Evolutionary conservation across 2,888 invertebrate species (phyloP), one percentile per base, ranked within the genome.

Genomic region (Ryuthela nishihirai): DNA sequence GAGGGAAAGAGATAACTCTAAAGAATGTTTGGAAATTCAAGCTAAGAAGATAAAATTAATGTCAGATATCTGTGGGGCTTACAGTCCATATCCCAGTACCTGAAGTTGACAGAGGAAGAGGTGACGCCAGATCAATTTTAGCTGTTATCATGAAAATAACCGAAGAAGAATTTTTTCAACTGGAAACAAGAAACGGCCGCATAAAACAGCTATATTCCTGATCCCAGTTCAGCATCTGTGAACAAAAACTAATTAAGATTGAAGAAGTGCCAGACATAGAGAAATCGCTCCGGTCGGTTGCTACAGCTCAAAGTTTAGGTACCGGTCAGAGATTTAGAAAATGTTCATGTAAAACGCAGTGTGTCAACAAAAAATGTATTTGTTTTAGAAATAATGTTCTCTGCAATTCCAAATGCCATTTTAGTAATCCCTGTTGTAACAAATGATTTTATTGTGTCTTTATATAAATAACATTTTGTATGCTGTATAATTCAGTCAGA

Each of bases 161-260:
- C 42, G 29, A 43, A 43, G 26, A 41, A 23, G 21, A 24, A 24
- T 26, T 23, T 24, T 23, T 25, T 17, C 24, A 29, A 32, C 29
- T 26, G 43, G 43, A 29, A 26, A 43, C 43, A 43, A 43, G 43
- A 46, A 46, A 46, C 47, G 47, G 50, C 43, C 45, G 39, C 45
- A 44, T 53, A 41, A 45, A 54, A 46, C 40, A 54, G 41, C 46
- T 46, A 53, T 24, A 35, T 23, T 47, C 36, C 46, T 35, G 21
- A 54, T 41, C 41, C 40, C 41, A 47, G 25, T 35, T 47, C 46
- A 42, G 36, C 47, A 35, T 53, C 53, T 53, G 53, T 39, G 39
- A 53, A 45, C 53, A 53, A 53, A 53, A 53, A 53, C 25, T 53
- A 40, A 54, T 54, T 54, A 46, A 34, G 45, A 53, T 54, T 39